These are phyloP conservation scores for Drosophila flavopinicola DNA, from an alignment of 2,888 invertebrate genomes.

Conservation along the genomic window DNA sequence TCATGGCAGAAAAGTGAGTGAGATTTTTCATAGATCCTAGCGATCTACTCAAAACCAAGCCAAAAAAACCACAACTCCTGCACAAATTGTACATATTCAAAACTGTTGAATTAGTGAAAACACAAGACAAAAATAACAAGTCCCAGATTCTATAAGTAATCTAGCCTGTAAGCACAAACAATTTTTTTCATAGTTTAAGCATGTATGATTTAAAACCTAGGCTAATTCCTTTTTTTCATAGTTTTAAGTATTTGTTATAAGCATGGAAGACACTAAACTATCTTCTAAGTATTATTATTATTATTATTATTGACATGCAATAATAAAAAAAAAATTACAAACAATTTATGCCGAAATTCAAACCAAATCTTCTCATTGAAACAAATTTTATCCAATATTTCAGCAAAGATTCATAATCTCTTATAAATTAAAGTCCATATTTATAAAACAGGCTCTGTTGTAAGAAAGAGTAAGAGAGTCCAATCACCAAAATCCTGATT, in stretches of 20 bases:
- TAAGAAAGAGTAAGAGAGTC: background rate
- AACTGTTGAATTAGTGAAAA: slow-evolving; percentile 77
- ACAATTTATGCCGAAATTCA: slow-evolving; percentile 44
- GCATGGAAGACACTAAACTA: slow-evolving; percentile 84
- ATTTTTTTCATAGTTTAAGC: slow-evolving; percentile 63
- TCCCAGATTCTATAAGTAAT: slow-evolving; percentile 58
- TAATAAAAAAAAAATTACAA: slow-evolving; percentile 53
- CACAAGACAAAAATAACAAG: slow-evolving; percentile 46
- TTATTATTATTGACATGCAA: slow-evolving; percentile 63
- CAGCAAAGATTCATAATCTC: slow-evolving; percentile 5
- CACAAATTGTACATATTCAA: slow-evolving; percentile 69
- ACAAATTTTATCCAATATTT: slow-evolving; percentile 10
- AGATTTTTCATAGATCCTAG: slow-evolving; percentile 19
- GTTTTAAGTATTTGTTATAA: slow-evolving; percentile 71
- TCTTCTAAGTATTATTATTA: slow-evolving; percentile 34
- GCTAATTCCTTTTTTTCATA: slow-evolving; percentile 56
- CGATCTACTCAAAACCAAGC: slow-evolving; percentile 23
- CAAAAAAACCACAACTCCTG: slow-evolving; percentile 37
- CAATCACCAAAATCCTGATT: too few relatives aligned
- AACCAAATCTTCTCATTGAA: slow-evolving; percentile 34
- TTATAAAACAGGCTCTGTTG: too few relatives aligned
- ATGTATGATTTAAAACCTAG: slow-evolving; percentile 82
- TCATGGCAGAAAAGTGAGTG: slow-evolving; percentile 84
- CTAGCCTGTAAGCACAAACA: slow-evolving; percentile 25
- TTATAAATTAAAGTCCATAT: background rate